Percentiles rank a stretch among this genome's conserved stretches.
Evolutionary conservation across 2,113 vertebrate species (phyloP).

Genomic region (Bubo scandiacus): DNA sequence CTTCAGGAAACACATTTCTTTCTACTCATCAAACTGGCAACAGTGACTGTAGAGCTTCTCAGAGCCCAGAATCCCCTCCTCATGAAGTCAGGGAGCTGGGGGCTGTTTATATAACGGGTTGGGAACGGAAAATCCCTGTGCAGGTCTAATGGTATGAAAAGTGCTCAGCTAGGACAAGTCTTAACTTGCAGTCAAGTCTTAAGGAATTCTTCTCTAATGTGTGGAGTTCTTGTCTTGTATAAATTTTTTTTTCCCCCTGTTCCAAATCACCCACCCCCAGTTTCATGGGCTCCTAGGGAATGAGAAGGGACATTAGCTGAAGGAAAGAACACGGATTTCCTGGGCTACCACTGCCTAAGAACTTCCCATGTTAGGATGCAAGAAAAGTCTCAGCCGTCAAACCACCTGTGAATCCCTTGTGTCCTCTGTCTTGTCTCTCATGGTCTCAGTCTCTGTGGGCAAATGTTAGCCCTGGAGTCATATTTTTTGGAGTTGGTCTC

Average conservation of each 20-base stretch:
- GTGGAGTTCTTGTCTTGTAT: constrained; percentile 49
- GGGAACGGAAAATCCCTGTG: constrained; percentile 40
- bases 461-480: neutral
- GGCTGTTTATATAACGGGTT: neutral
- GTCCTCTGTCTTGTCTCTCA: constrained; percentile 33
- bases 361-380: neutral
- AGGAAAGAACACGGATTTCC: constrained; percentile 62
- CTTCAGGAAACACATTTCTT: neutral
- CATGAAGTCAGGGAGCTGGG: neutral
- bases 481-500: neutral
- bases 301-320: constrained; percentile 51
- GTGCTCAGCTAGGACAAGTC: constrained; percentile 68
- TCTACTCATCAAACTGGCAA: constrained; percentile 32
- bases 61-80: constrained; percentile 54
- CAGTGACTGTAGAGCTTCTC: constrained; percentile 66
- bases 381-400: constrained; percentile 16
- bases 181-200: constrained; percentile 71
- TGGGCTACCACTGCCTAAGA: neutral
- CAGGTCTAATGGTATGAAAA: constrained; percentile 52
- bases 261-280: constrained; percentile 8
- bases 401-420: constrained; percentile 42
- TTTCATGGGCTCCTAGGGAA: constrained; percentile 54
- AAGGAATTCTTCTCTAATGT: constrained; percentile 52
- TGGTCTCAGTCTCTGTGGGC: neutral
- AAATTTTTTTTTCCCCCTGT: neutral